Conservation (phyloP, 2,113 vertebrate genomes). For the Xenopus tropicalis region UCB_Xtro_10.0 CM004450.2:113461501-113462000, state of each 20-base stretch:
- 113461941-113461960: background rate
- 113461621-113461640: too few species aligned
- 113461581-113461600: too few species aligned
- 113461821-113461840: conserved; percentile 36
- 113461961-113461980: background rate
- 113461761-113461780: conserved; percentile 12
- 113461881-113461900: background rate
- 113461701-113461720: too few species aligned
- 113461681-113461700: too few species aligned
- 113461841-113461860: conserved; percentile 25
- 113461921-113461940: background rate
- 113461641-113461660: too few species aligned
- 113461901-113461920: background rate
- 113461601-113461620: too few species aligned
- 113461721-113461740: too few species aligned
- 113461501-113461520: background rate
- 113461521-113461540: too few species aligned
- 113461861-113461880: conserved; percentile 11
- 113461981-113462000: background rate
- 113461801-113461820: conserved; percentile 29
- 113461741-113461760: too few species aligned
- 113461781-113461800: conserved; percentile 19
- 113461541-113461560: too few species aligned
- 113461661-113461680: too few species aligned
- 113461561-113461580: too few species aligned